These are phyloP conservation scores for Nilaparvata lugens DNA, from an alignment of 1,140 invertebrate genomes.

Conservation along the genomic window DNA sequence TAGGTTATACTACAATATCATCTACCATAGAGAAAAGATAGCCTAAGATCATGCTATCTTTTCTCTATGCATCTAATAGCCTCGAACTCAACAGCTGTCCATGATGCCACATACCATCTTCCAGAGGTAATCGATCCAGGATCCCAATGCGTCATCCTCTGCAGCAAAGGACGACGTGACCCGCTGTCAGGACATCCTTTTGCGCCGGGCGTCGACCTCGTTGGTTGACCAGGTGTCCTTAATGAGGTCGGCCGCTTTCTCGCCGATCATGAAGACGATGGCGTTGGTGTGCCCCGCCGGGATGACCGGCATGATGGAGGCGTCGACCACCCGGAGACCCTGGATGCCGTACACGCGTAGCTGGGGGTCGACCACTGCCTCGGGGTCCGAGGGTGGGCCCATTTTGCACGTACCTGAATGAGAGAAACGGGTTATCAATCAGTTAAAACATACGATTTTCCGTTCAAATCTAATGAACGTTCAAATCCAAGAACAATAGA, in stretches of 20 bases:
- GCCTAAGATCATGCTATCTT: too few species aligned
- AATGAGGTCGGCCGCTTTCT: conserved; percentile 44
- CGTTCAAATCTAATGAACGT: not conserved
- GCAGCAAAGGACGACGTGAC: not conserved
- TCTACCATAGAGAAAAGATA: too few species aligned
- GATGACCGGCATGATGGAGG: conserved; percentile 42
- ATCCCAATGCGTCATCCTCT: not conserved
- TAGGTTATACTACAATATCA: too few species aligned
- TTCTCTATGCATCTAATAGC: too few species aligned
- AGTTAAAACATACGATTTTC: not conserved
- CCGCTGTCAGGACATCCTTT: not conserved
- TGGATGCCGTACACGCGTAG: conserved; percentile 23
- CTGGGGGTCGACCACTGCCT: conserved; percentile 31
- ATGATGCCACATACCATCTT: too few species aligned
- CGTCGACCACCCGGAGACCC: conserved; percentile 24
- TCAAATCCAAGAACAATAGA: conserved; percentile 19
- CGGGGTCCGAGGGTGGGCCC: conserved; percentile 31
- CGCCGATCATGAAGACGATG: conserved; percentile 45
- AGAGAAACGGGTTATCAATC: not conserved
- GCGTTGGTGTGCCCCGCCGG: conserved; percentile 41
- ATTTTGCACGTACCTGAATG: conserved; percentile 38
- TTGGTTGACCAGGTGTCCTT: conserved; percentile 32
- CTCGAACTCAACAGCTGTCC: too few species aligned
- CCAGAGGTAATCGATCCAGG: not conserved
- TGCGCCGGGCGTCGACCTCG: not conserved